Conservation (phyloP, 2,888 invertebrate species). For the Ganaspis brasiliensis region DNA sequence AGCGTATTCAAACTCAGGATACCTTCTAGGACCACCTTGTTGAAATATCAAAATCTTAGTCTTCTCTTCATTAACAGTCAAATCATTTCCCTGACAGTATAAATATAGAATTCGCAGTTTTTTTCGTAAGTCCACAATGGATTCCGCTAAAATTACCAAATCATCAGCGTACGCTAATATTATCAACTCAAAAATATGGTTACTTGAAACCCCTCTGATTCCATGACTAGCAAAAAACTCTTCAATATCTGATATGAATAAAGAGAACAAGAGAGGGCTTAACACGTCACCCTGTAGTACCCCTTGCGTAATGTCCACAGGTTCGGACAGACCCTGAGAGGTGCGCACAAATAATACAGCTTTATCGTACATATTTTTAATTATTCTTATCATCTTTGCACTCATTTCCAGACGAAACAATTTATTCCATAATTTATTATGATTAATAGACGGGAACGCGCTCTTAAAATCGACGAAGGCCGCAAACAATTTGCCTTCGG, state of each 20-base stretch:
- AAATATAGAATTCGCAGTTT: not conserved
- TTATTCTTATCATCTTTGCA: not conserved
- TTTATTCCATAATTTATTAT: not conserved
- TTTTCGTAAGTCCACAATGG: not conserved
- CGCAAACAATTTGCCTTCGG: not conserved
- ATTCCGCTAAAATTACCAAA: constrained; percentile 18
- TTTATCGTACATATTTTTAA: constrained; percentile 1
- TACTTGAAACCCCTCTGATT: not conserved
- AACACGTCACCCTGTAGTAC: constrained; percentile 17
- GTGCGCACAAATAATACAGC: not conserved
- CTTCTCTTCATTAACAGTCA: constrained; percentile 5
- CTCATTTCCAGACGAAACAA: not conserved
- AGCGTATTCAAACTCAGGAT: not conserved
- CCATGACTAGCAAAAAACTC: not conserved
- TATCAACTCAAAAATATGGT: not conserved
- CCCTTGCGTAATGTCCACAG: not conserved
- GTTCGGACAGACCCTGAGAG: not conserved
- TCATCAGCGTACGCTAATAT: constrained; percentile 14
- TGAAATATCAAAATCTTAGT: constrained; percentile 19
- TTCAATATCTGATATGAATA: constrained; percentile 21
- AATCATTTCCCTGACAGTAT: not conserved
- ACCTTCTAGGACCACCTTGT: not conserved
- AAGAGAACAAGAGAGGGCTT: not conserved
- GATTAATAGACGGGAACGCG: not conserved
- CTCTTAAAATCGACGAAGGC: not conserved